A percentile compares a stretch with the other conserved stretches of the same genome.
Evolutionary conservation across 1,140 invertebrate genomes (phyloP).

Genomic region (Archegozetes longisetosus): DNA sequence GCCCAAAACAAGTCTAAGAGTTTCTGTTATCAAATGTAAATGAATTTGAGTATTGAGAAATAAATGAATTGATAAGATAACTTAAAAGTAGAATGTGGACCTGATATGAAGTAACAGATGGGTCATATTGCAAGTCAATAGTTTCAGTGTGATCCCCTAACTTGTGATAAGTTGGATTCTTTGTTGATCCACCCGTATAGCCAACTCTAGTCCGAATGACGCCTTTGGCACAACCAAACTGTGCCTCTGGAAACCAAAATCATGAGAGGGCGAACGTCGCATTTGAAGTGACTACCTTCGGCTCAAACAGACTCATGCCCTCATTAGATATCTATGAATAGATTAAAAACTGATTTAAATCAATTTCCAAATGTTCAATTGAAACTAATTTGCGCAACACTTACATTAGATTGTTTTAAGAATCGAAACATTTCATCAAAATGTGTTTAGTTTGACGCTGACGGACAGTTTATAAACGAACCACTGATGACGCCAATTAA

Average conservation of each 20-base stretch:
- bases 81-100: no score
- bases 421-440: not conserved
- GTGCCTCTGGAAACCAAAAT: not conserved
- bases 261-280: not conserved
- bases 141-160: constrained; percentile 89
- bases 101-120: constrained; percentile 50
- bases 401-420: not conserved
- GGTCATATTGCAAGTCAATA: constrained; percentile 76
- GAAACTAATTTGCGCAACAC: not conserved
- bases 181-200: constrained; percentile 69
- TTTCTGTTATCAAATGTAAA: constrained; percentile 26
- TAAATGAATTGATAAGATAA: no score
- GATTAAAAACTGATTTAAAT: not conserved
- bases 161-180: constrained; percentile 63
- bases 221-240: not conserved
- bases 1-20: constrained; percentile 76
- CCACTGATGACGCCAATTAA: no score
- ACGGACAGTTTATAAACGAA: no score
- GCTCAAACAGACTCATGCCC: not conserved
- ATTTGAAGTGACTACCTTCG: not conserved
- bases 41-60: constrained; percentile 1
- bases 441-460: no score
- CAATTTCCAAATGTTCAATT: not conserved
- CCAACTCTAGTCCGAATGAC: constrained; percentile 60
- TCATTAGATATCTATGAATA: not conserved